These are phyloP conservation scores for Orcinus orca DNA, from an alignment of 2,113 vertebrate genomes.

Conservation along the genomic window DNA sequence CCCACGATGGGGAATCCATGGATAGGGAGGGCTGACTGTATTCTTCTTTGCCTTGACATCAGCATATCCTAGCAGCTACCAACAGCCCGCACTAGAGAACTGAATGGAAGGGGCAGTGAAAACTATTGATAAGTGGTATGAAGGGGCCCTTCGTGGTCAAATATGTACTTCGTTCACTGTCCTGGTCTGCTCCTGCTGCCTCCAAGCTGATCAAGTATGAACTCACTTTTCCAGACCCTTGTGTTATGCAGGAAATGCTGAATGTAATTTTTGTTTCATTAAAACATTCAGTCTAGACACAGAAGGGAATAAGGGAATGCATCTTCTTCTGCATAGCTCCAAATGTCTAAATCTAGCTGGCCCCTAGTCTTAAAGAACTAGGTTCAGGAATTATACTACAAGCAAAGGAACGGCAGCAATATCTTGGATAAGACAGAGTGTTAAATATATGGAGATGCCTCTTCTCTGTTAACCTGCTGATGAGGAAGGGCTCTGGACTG, in stretches of 20 bases:
- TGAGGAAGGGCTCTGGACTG: not conserved
- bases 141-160: not conserved
- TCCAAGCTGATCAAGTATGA: not conserved
- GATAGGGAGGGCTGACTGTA: too few relatives aligned
- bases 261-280: not conserved
- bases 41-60: not conserved
- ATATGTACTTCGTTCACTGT: not conserved
- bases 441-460: not conserved
- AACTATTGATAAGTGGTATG: not conserved
- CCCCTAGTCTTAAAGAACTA: not conserved
- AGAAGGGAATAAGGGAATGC: not conserved
- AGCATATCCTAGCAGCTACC: not conserved
- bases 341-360: not conserved
- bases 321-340: not conserved
- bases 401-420: not conserved
- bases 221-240: not conserved
- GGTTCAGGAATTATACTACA: not conserved
- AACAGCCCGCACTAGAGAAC: not conserved
- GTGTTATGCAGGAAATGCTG: not conserved
- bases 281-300: not conserved
- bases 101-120: not conserved
- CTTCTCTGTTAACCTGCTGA: not conserved
- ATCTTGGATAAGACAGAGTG: not conserved
- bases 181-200: not conserved
- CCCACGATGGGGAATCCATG: too few relatives aligned